Conservation (phyloP, 2,113 vertebrate species). For the Chloropsis hardwickii region DNA sequence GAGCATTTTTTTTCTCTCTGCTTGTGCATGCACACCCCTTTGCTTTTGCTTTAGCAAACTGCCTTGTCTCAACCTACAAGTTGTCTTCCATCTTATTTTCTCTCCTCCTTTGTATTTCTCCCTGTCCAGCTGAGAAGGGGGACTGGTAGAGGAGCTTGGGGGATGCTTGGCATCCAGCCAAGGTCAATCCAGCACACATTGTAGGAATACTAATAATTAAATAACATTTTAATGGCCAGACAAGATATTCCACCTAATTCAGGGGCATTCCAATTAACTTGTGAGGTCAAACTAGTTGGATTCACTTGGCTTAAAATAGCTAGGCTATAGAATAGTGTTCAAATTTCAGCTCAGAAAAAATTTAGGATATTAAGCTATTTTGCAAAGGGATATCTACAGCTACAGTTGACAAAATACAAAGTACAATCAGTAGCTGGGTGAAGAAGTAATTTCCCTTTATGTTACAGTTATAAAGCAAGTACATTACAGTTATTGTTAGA, state of each 20-base stretch:
- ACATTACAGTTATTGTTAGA: neutral
- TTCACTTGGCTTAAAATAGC: neutral
- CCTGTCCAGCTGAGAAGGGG: neutral
- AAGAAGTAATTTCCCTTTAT: neutral
- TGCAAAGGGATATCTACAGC: neutral
- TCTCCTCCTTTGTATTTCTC: neutral
- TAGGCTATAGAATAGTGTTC: neutral
- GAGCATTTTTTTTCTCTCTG: neutral
- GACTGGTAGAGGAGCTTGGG: neutral
- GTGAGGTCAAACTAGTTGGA: neutral
- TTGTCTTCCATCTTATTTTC: neutral
- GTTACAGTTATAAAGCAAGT: neutral
- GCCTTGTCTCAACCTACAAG: fast-evolving
- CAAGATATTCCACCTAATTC: neutral
- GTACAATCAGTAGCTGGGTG: neutral
- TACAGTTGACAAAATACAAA: neutral
- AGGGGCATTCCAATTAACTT: neutral
- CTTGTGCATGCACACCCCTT: neutral
- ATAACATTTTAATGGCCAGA: neutral
- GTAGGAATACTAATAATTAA: neutral
- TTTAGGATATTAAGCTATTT: neutral
- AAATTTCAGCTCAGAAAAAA: neutral
- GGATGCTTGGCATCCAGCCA: neutral
- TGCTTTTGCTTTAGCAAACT: neutral
- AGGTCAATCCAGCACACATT: neutral